These are phyloP conservation scores for Percina caprodes DNA, from an alignment of 2,113 vertebrate genomes.

Conservation along the genomic window DNA sequence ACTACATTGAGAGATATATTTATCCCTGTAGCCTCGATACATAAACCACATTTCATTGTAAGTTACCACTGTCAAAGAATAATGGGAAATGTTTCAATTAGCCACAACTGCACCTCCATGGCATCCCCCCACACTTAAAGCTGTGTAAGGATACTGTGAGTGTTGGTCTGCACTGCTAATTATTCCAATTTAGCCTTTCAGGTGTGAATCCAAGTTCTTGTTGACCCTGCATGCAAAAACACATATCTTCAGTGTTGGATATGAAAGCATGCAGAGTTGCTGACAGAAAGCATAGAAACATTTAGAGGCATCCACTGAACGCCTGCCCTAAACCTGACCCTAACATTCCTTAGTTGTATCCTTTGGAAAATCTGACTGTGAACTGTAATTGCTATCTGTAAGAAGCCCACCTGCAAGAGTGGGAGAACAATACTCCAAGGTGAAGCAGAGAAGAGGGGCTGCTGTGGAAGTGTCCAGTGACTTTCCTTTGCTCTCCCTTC, in stretches of 20 bases:
- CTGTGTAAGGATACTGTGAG: background rate
- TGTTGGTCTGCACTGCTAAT: background rate
- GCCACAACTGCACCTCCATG: background rate
- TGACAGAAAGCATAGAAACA: constrained; percentile 21
- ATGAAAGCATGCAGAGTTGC: constrained; percentile 20
- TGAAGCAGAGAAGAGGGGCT: constrained; percentile 62
- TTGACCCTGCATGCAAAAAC: background rate
- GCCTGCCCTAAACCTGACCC: constrained; percentile 61
- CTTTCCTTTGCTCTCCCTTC: constrained; percentile 61
- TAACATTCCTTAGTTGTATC: constrained; percentile 67
- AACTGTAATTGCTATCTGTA: constrained; percentile 58
- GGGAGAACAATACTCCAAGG: constrained; percentile 78
- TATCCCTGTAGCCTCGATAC: no score
- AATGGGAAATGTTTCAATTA: background rate
- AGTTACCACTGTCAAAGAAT: background rate
- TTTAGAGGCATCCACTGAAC: constrained; percentile 30
- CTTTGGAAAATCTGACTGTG: constrained; percentile 76
- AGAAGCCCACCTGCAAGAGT: constrained; percentile 77
- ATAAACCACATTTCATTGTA: background rate
- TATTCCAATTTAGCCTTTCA: background rate
- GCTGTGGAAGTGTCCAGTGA: constrained; percentile 48
- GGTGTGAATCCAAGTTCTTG: background rate
- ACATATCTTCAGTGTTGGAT: background rate
- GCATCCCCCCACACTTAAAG: background rate
- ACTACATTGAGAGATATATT: no score